Conservation (phyloP, 2,888 invertebrate species). For the Brachyptera risi region DNA sequence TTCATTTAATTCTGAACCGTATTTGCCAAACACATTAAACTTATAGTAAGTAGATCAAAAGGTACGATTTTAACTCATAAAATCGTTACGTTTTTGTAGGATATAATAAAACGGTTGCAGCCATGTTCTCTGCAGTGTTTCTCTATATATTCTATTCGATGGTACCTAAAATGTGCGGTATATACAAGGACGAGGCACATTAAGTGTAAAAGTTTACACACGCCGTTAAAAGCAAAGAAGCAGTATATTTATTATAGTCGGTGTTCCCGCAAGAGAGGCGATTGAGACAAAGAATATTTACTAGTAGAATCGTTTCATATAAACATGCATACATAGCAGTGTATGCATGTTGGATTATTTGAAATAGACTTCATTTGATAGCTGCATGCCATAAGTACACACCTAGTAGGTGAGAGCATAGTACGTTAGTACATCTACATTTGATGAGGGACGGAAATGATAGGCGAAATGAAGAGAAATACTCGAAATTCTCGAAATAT, state of each 20-base stretch:
- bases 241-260: constrained; percentile 14
- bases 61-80: constrained; percentile 8
- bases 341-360: too few relatives aligned
- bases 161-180: background rate
- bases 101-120: background rate
- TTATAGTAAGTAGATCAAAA: constrained; percentile 17
- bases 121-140: background rate
- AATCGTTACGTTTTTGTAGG: background rate
- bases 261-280: too few relatives aligned
- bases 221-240: background rate
- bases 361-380: too few relatives aligned
- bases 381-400: too few relatives aligned
- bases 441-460: too few relatives aligned
- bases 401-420: too few relatives aligned
- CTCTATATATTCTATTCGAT: background rate
- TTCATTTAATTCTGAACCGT: background rate
- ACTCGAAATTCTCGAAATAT: too few relatives aligned
- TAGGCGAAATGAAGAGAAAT: too few relatives aligned
- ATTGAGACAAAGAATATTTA: background rate
- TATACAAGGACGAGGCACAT: background rate
- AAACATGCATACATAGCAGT: too few relatives aligned
- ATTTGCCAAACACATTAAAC: constrained; percentile 9
- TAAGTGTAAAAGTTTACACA: constrained; percentile 14
- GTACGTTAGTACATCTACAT: too few relatives aligned
- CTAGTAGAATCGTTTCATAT: background rate